These are phyloP conservation scores for Cynoglossus semilaevis DNA, from an alignment of 2,113 vertebrate genomes.

Conservation along the genomic window DNA sequence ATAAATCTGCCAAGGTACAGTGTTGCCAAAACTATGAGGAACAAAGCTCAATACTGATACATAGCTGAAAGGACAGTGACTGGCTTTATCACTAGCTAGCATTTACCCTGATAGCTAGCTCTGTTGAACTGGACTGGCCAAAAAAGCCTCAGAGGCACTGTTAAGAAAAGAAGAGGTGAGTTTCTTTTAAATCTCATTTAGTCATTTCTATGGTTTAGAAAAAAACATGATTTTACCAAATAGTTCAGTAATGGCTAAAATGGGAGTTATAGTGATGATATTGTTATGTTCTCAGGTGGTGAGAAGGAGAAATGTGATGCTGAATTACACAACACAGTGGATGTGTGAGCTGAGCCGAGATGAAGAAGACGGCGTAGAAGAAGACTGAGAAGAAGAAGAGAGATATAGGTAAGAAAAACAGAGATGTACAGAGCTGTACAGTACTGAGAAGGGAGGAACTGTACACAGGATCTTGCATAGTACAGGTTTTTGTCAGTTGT, in stretches of 20 bases:
- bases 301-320: background rate
- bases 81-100: slow-evolving; percentile 42
- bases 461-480: slow-evolving; percentile 76
- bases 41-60: slow-evolving; percentile 16
- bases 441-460: slow-evolving; percentile 38
- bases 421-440: slow-evolving; percentile 27
- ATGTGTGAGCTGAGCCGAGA: background rate
- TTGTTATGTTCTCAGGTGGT: background rate
- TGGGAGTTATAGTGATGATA: background rate
- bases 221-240: slow-evolving; percentile 9
- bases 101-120: slow-evolving; percentile 42
- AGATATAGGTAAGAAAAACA: slow-evolving; percentile 19
- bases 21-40: slow-evolving; percentile 10
- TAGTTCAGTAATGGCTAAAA: slow-evolving; percentile 25
- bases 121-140: slow-evolving; percentile 45
- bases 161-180: slow-evolving; percentile 18
- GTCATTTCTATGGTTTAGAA: slow-evolving; percentile 3
- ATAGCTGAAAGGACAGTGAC: slow-evolving; percentile 33
- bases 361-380: background rate
- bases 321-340: slow-evolving; percentile 4
- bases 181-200: background rate
- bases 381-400: slow-evolving; percentile 1
- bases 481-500: slow-evolving; percentile 72
- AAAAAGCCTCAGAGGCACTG: slow-evolving; percentile 66
- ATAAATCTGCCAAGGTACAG: slow-evolving; percentile 9